These are phyloP conservation scores for Ichneumon xanthorius DNA, from an alignment of 2,888 invertebrate genomes.

Conservation along the genomic window DNA sequence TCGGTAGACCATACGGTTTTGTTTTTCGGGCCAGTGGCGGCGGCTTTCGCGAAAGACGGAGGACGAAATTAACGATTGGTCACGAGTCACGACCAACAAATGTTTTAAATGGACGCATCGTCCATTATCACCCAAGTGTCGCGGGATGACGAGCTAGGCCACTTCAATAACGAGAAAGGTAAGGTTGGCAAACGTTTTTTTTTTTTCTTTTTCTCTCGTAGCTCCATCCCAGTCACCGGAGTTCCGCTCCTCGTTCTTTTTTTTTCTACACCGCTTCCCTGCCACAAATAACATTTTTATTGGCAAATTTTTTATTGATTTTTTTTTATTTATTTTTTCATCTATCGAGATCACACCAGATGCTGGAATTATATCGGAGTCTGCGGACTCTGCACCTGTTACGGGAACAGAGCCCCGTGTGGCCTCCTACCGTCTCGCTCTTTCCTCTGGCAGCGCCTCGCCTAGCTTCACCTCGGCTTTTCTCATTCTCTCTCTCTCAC, in stretches of 20 bases:
- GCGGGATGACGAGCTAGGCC: slow-evolving; percentile 95
- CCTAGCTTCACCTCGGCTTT: slow-evolving; percentile 70
- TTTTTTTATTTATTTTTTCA: slow-evolving; percentile 28
- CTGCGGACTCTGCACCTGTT: slow-evolving; percentile 79
- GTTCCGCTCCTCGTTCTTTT: neutral
- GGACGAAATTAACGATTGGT: slow-evolving; percentile 81
- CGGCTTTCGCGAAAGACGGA: slow-evolving; percentile 73
- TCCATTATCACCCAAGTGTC: slow-evolving; percentile 99
- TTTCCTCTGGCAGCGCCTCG: slow-evolving; percentile 68
- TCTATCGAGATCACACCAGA: slow-evolving; percentile 50
- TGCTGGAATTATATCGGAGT: slow-evolving; percentile 49
- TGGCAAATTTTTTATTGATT: neutral
- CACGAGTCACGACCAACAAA: slow-evolving; percentile 85
- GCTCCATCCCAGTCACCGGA: neutral
- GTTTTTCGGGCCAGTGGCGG: slow-evolving; percentile 55
- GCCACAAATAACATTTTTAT: neutral
- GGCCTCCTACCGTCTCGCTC: slow-evolving; percentile 64
- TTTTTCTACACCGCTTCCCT: neutral
- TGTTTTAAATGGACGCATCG: slow-evolving; percentile 98
- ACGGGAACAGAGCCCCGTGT: slow-evolving; percentile 58
- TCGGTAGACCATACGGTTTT: slow-evolving; percentile 47
- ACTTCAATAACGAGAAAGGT: slow-evolving; percentile 98
- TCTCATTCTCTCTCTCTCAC: slow-evolving; percentile 33
- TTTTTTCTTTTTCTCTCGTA: neutral
- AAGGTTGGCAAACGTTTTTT: slow-evolving; percentile 66